These are phyloP conservation scores for Cepaea hortensis DNA, from an alignment of 2,888 invertebrate genomes.

Conservation along the genomic window DNA sequence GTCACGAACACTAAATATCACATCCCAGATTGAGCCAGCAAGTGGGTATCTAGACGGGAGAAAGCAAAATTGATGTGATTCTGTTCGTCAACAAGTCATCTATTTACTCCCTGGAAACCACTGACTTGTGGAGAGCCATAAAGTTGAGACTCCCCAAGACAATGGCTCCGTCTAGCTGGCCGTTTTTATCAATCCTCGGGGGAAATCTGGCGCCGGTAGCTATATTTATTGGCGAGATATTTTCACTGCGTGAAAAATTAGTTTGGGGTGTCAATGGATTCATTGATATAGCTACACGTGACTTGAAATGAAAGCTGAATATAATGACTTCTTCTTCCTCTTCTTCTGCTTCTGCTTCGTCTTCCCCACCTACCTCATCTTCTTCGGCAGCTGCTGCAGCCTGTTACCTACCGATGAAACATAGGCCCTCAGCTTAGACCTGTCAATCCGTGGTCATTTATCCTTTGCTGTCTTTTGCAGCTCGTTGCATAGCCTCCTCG, in stretches of 20 bases:
- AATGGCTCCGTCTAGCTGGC: background rate
- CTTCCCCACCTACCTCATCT: too few species aligned
- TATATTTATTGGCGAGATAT: background rate
- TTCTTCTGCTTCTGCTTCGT: too few species aligned
- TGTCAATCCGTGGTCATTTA: too few species aligned
- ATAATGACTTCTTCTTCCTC: background rate
- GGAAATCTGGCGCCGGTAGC: background rate
- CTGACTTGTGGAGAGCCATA: background rate
- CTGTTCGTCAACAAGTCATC: background rate
- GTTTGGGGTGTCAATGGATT: background rate
- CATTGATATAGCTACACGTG: background rate
- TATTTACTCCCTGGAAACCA: background rate
- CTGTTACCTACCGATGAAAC: too few species aligned
- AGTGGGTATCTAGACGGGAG: background rate
- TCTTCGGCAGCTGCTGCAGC: too few species aligned
- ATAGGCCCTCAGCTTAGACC: too few species aligned
- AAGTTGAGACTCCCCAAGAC: background rate
- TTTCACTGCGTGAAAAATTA: slow-evolving; percentile 1
- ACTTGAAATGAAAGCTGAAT: background rate
- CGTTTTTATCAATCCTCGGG: background rate
- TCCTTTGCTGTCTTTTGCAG: too few species aligned
- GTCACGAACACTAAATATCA: background rate
- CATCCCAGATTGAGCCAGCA: background rate
- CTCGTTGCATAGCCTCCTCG: too few species aligned
- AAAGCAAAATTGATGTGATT: background rate